Evolutionary conservation across 1,140 invertebrate genomes (phyloP), one percentile per base, ranked within the genome.

Genomic region (Glossosoma conforme): DNA sequence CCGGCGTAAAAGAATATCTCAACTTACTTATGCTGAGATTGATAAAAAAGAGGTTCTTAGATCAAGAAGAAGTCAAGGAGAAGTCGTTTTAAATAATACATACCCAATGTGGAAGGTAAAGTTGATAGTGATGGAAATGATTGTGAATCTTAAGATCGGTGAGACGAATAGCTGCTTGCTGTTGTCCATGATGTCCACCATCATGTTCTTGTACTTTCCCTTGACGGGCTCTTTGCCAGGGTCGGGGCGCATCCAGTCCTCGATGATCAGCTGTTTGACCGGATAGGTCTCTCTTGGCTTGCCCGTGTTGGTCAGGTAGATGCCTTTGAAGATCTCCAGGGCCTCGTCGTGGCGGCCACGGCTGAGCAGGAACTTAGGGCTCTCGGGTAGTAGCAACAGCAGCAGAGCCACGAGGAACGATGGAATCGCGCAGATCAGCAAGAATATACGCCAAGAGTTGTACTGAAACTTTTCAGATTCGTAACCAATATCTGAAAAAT

Each of bases 391-490:
- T 52, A 91, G 79, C 62, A 90, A 77, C 21, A 94, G 78, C 36
- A 91, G 69, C 40, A 83, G 80, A 32, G 87, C 89, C 28, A 93
- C 90, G 32, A 91, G 65, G 60, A 94, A 87, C 32, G 88, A 90
- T 22, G 91, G 91, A 51, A 91, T 61, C 59, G 89, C 86, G 75
- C 89, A 93, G 33, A 93, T 79, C 56, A 92, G 69, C 54, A 94
- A 70, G 71, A 93, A 96, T 56, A 95, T 87, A 63, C 91, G 79
- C 92, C 92, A 96, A 24, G 90, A 93, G 67, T 93, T 91, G 69
- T 88, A 91, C 10, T 79, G 78, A 67, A 92, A 90, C 4, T 76
- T 67, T 35, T 68, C 58, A 11, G 77, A 77, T 53, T 67, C 76
- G 58, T 86, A 70, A 65, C 88, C 81, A 57, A 92, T 81, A 54